Base-by-base conservation (phyloP, 2,797 vertebrate genomes). In the Triplophysa yarkandensis region DNA sequence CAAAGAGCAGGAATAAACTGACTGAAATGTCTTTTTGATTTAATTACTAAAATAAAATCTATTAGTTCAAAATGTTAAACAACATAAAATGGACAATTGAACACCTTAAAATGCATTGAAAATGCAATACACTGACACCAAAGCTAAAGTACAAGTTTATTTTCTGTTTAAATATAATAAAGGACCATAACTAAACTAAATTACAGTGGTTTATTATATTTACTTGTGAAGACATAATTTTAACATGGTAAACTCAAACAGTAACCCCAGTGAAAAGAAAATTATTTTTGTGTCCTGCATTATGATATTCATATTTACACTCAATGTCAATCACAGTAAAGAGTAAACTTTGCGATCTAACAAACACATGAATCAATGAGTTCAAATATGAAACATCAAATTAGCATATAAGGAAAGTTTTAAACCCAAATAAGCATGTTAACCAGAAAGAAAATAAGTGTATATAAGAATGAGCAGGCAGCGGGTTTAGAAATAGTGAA, bases 401-500 rank as follows among this genome's bases (percentile, higher is more conserved):
- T 4, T 32, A 11, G 41, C 27, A 17, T 62, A 25, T 36, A 52
- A 73, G 64, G 46, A 66, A 46, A 14, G 8, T 19, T 74, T 1
- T 54, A 30, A 52, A 73, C 46, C 23, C 48, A 55, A 66, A 44
- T 74, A 5, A 57, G 39, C n/a, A 54, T 25, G 64, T 64, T 34
- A 48, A 43, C 52, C 28, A 57, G 62, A 64, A 68, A 44, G 62
- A 55, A 55, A 72, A 30, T 54, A 27, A 23, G 41, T 28, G 36
- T 14, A 27, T 28, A 11, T 66, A 43, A 50, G 30, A 32, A 6
- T 32, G 28, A 48, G 64, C 30, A 25, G 48, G 48, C 23, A 66
- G 46, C 43, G 36, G 25, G 11, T 34, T 57, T 43, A 54, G 11
- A 36, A 43, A 23, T 30, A 23, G 44, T 72, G 68, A 25, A 57